phyloP scores from a whole-genome alignment of 2,113 vertebrate species.

The Lamprotornis superbus region DNA sequence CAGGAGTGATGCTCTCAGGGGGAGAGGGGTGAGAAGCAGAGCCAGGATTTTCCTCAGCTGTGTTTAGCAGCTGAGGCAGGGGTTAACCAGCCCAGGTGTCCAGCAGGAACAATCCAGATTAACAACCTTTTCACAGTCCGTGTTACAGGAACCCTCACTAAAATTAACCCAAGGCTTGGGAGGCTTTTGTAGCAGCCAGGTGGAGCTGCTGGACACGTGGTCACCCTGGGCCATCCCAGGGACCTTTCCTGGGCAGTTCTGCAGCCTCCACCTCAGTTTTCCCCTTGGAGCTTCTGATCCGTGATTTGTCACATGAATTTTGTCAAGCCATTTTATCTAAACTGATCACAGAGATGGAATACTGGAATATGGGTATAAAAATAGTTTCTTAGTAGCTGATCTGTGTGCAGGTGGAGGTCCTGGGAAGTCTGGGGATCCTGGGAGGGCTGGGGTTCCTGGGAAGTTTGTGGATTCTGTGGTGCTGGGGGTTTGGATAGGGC shows the following conservation, averaged over 20 bases:
- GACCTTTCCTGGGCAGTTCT: fast-evolving
- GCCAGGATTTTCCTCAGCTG: not conserved
- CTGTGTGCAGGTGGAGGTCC: fast-evolving
- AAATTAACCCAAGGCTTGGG: not conserved
- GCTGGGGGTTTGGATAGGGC: no score
- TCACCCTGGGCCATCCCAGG: not conserved
- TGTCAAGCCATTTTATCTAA: not conserved
- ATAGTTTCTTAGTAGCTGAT: not conserved
- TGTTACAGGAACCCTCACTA: not conserved
- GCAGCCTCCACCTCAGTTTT: not conserved
- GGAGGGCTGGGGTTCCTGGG: not conserved
- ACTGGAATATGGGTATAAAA: not conserved
- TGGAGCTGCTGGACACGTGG: fast-evolving
- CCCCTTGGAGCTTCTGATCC: not conserved
- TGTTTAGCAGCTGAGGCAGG: not conserved
- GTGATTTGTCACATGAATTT: fast-evolving
- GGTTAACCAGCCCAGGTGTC: not conserved
- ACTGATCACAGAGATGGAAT: not conserved
- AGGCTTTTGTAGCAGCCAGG: not conserved
- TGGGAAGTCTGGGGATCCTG: not conserved
- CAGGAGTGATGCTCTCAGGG: not conserved
- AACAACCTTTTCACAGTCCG: not conserved
- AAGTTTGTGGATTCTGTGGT: not conserved
- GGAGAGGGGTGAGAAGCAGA: not conserved
- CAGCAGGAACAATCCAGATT: not conserved